These are phyloP conservation scores for Myodes glareolus DNA, from an alignment of 2,113 vertebrate species.

Conservation along the genomic window DNA sequence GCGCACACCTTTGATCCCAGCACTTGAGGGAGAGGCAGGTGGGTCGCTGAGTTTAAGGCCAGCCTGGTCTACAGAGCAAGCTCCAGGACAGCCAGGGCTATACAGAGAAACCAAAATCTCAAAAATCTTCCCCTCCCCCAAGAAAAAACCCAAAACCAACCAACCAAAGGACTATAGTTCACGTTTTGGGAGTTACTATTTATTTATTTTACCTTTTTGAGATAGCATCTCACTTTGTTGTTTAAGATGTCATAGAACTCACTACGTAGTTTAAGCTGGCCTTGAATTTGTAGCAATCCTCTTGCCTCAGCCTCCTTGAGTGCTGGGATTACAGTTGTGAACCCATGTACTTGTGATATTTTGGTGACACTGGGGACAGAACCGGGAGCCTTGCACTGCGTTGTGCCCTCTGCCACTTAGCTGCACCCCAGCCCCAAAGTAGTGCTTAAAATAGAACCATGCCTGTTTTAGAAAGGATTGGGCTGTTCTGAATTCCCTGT, in stretches of 20 bases:
- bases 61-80: background rate
- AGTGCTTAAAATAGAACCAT: background rate
- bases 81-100: background rate
- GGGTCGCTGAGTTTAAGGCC: background rate
- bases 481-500: background rate
- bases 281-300: background rate
- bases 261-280: background rate
- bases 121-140: background rate
- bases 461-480: slow-evolving; percentile 2
- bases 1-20: background rate
- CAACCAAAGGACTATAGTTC: background rate
- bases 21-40: background rate
- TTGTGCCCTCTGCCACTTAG: background rate
- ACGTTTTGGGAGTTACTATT: background rate
- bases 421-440: background rate
- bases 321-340: background rate
- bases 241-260: background rate
- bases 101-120: background rate
- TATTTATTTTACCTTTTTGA: background rate
- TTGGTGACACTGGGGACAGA: background rate
- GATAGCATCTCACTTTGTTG: background rate
- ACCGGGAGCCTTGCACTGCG: background rate
- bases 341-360: background rate
- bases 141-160: no score
- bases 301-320: background rate